Evolutionary conservation across 2,113 vertebrate species (phyloP).

Genomic region (Abramis brama): DNA sequence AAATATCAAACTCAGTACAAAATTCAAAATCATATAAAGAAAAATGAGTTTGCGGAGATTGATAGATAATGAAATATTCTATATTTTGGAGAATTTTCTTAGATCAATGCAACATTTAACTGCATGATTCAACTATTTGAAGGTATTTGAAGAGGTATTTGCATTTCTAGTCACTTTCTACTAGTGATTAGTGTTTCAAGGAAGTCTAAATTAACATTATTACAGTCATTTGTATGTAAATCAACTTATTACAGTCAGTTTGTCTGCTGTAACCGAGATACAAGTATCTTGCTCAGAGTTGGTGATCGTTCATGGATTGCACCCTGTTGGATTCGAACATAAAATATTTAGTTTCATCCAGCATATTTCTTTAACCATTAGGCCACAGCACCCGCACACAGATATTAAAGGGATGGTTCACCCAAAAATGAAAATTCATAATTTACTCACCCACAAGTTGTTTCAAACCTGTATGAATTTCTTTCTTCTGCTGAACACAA

Average conservation of each 20-base stretch:
- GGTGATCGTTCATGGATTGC: neutral
- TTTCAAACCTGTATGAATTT: no score
- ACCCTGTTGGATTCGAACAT: neutral
- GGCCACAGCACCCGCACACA: neutral
- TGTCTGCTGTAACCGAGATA: neutral
- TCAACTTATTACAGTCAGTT: neutral
- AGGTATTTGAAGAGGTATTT: neutral
- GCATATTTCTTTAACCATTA: neutral
- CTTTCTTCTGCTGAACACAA: neutral
- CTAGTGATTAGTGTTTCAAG: neutral
- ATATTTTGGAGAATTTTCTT: neutral
- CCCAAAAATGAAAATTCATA: no score
- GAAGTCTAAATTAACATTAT: neutral
- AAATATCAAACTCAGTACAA: neutral
- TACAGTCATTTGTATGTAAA: neutral
- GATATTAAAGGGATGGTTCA: neutral
- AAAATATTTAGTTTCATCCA: neutral
- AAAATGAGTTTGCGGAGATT: neutral
- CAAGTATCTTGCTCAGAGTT: neutral
- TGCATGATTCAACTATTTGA: neutral
- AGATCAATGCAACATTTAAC: neutral
- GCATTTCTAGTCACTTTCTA: neutral
- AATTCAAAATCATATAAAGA: neutral
- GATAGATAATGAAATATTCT: neutral
- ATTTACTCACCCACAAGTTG: no score